Evolutionary conservation across 2,113 vertebrate species (phyloP).

Genomic region (Typhlomys cinereus): DNA sequence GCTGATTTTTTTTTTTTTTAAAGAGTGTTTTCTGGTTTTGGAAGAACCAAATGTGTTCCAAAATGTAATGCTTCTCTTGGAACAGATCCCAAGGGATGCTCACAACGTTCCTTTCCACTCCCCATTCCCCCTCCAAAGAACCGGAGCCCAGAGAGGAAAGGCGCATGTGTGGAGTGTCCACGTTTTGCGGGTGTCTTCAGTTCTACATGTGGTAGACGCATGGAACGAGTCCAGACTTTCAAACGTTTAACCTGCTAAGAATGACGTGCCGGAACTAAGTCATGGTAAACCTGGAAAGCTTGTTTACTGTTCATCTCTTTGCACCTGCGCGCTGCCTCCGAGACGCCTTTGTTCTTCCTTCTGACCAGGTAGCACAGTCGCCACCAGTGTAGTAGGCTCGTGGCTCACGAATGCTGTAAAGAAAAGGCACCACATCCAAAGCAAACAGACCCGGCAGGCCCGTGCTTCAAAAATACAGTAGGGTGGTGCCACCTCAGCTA

Average conservation of each 20-base stretch:
- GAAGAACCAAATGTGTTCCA: conserved; percentile 65
- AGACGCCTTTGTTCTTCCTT: conserved; percentile 13
- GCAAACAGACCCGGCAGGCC: conserved; percentile 42
- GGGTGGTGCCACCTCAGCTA: conserved; percentile 63
- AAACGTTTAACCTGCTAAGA: conserved; percentile 45
- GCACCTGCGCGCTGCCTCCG: conserved; percentile 16
- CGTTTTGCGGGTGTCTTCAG: conserved; percentile 22
- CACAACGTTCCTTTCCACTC: conserved; percentile 51
- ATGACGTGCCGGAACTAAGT: conserved; percentile 28
- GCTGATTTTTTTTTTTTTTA: neutral
- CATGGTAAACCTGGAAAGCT: conserved; percentile 4
- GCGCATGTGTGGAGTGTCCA: conserved; percentile 22
- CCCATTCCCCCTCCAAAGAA: neutral
- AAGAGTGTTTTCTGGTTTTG: conserved; percentile 61
- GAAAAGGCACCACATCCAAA: conserved; percentile 55
- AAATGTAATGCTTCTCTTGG: conserved; percentile 60
- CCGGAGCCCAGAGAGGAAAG: conserved; percentile 58
- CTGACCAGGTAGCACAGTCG: conserved; percentile 12
- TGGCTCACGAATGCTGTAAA: conserved; percentile 44
- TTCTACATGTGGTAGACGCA: conserved; percentile 36
- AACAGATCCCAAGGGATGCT: conserved; percentile 43
- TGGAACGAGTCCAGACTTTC: conserved; percentile 41
- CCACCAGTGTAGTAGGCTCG: neutral
- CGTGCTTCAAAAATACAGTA: conserved; percentile 46
- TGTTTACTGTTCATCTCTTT: neutral